Evolutionary conservation across 1,140 invertebrate species (phyloP).

Genomic region (Drosophila nebulosa): DNA sequence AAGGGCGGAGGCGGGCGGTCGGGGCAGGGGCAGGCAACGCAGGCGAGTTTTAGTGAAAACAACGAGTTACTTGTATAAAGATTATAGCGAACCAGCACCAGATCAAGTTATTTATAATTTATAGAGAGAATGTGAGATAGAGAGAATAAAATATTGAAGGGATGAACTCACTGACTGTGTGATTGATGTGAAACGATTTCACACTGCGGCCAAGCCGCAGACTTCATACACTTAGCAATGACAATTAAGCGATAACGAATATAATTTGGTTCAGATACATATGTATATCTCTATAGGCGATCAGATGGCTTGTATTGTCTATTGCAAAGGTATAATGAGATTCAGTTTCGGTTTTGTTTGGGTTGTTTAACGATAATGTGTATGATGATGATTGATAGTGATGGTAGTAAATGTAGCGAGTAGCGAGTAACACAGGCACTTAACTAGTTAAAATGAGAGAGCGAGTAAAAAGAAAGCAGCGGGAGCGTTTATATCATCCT

Average conservation of each 20-base stretch:
- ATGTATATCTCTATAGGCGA: background rate
- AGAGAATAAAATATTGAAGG: slow-evolving; percentile 14
- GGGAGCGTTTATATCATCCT: slow-evolving; percentile 36
- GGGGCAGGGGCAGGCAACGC: slow-evolving; percentile 26
- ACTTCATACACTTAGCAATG: background rate
- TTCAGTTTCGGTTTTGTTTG: slow-evolving; percentile 41
- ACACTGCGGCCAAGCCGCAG: background rate
- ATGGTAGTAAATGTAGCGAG: slow-evolving; percentile 49
- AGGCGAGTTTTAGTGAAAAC: slow-evolving; percentile 45
- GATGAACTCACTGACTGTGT: background rate
- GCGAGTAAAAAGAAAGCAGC: slow-evolving; percentile 18
- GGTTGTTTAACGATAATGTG: background rate
- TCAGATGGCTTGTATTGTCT: background rate
- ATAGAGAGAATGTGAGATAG: slow-evolving; percentile 12
- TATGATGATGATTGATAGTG: background rate
- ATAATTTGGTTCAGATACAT: background rate
- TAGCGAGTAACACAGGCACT: slow-evolving; percentile 28
- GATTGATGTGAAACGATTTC: background rate
- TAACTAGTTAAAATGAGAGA: slow-evolving; percentile 25
- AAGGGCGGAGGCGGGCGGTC: background rate
- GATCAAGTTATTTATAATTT: background rate
- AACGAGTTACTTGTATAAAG: slow-evolving; percentile 19
- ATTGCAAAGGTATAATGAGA: slow-evolving; percentile 35
- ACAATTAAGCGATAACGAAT: background rate
- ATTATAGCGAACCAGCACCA: slow-evolving; percentile 2